Conservation (phyloP, 2,113 vertebrate genomes). For the Leptobrachium leishanense region DNA sequence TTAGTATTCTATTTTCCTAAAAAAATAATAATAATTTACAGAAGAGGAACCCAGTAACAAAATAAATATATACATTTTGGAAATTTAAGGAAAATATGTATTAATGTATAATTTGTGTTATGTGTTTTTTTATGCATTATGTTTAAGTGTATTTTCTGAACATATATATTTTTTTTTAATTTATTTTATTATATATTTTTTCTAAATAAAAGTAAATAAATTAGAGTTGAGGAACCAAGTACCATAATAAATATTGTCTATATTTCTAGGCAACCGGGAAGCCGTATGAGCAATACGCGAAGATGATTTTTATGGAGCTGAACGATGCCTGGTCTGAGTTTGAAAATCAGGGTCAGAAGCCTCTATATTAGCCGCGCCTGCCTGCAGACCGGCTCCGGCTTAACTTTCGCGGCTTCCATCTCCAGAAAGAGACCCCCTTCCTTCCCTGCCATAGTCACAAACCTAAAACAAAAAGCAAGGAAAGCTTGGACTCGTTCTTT, state of each 20-base stretch:
- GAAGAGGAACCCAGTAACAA: no score
- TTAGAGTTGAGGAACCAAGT: no score
- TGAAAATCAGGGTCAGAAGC: slow-evolving; percentile 98
- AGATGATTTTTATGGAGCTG: slow-evolving; percentile 99
- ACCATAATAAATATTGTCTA: slow-evolving; percentile 30
- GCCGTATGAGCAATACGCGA: slow-evolving; percentile 99
- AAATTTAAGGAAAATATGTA: no score
- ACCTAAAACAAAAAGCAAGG: slow-evolving; percentile 61
- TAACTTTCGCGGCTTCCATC: slow-evolving; percentile 57
- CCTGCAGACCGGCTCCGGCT: slow-evolving; percentile 63
- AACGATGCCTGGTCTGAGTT: slow-evolving; percentile 99
- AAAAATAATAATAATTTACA: no score
- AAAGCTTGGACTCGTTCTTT: background rate
- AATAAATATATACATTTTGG: no score
- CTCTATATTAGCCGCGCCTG: slow-evolving; percentile 79
- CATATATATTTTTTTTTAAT: no score
- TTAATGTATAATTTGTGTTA: no score
- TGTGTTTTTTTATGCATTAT: no score
- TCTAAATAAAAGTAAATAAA: no score
- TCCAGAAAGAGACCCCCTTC: slow-evolving; percentile 2
- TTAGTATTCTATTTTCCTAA: no score
- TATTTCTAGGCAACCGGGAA: slow-evolving; percentile 87
- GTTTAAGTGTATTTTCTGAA: no score
- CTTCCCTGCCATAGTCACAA: slow-evolving; percentile 53
- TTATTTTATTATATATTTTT: no score